phyloP scores from a whole-genome alignment of 2,888 invertebrate species.

The Melanophora roralis region DNA sequence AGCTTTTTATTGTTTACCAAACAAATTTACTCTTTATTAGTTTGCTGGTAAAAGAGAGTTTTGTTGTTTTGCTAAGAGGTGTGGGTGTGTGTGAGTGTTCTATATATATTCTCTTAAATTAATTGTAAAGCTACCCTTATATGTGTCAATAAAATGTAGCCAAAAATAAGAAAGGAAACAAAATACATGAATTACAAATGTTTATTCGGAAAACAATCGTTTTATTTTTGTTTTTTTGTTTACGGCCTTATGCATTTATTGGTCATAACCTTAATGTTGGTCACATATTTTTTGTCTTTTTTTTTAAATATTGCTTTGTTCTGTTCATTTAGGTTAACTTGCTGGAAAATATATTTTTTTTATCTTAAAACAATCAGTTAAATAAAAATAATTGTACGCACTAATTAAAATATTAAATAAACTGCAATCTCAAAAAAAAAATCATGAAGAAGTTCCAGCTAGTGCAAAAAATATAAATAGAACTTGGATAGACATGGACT shows the following conservation, averaged over 20 bases:
- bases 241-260: slow-evolving; percentile 48
- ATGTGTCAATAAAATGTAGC: background rate
- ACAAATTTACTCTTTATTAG: background rate
- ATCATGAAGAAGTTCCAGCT: too few relatives aligned
- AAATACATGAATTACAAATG: background rate
- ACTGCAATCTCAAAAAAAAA: too few relatives aligned
- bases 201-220: slow-evolving; percentile 29
- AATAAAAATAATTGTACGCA: too few relatives aligned
- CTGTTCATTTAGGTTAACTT: too few relatives aligned
- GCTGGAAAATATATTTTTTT: too few relatives aligned
- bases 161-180: background rate
- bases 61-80: background rate
- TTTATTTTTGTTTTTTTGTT: slow-evolving; percentile 37
- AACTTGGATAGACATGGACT: too few relatives aligned
- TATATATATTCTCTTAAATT: slow-evolving; percentile 20
- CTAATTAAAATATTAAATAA: too few relatives aligned
- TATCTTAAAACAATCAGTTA: too few relatives aligned
- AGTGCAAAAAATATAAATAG: too few relatives aligned
- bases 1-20: background rate
- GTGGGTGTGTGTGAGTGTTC: too few relatives aligned
- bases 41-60: background rate
- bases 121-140: slow-evolving; percentile 5
- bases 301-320: background rate
- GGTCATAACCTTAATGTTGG: slow-evolving; percentile 46
- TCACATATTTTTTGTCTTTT: background rate